Base-by-base conservation (phyloP, 2,113 vertebrate species). In the Corythaeola cristata region DNA sequence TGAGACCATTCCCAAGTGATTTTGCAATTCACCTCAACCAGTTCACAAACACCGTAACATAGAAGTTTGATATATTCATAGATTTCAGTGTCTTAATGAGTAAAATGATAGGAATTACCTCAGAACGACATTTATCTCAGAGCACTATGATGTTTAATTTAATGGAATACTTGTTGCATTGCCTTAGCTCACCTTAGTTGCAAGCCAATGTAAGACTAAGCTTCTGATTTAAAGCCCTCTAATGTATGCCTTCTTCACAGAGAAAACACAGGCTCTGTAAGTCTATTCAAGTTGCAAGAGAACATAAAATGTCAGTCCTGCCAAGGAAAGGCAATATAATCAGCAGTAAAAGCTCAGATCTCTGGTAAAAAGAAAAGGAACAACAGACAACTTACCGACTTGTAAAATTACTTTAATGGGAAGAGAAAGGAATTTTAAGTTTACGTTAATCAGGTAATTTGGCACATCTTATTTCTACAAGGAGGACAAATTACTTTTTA, bases 201-300 rank as follows among this genome's bases (percentile, higher is more conserved):
- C 77, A 63, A 89, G 80, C 63, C 91, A 92, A 71, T 4, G 6
- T 14, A 83, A 84, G 53, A 66, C 28, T 67, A 52, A 71, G 18
- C 49, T 50, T 47, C 35, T 89, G 52, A 87, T 92, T 69, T 94
- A 95, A 93, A 96, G 69, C 76, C 55, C 59, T 58, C 37, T 83
- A 77, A 77, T 22, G 19, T 50, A 74, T 28, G 24, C 27, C 32
- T 28, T 28, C 67, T 76, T 62, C 4, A 1, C 50, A 75, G 80
- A 39, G 56, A 75, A 81, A 92, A 78, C 60, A 56, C 32, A 72
- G 41, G 19, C 39, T 77, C 63, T 83, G 2, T 15, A 50, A 90
- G 62, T 49, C 62, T 72, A 6, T 47, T 74, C 20, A 1, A 50
- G 80, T n/a, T 47, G 44, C 68, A 96, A 52, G 52, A 83, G 60